phyloP scores from a whole-genome alignment of 2,797 vertebrate species.

The Danio jaintianensis region DNA sequence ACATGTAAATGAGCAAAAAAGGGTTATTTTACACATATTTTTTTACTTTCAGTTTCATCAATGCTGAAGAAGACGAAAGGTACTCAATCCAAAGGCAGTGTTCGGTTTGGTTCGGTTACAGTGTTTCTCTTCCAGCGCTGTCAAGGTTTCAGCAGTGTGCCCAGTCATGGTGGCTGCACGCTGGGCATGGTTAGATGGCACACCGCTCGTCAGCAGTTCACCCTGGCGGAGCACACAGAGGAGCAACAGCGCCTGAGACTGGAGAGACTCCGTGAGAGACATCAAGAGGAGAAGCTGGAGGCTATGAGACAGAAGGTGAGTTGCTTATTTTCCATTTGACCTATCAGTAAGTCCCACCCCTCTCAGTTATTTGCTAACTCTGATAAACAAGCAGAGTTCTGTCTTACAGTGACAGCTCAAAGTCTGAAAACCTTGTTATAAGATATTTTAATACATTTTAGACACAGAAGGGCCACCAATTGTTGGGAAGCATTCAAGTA shows the following conservation, averaged over 20 bases:
- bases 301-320: slow-evolving; percentile 85
- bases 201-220: slow-evolving; percentile 83
- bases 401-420: too few species aligned
- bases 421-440: too few species aligned
- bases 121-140: slow-evolving; percentile 97
- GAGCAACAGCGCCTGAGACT: slow-evolving; percentile 84
- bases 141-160: slow-evolving; percentile 97
- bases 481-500: too few species aligned
- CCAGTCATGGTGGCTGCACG: slow-evolving; percentile 93
- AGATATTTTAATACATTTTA: too few species aligned
- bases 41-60: slow-evolving; percentile 79
- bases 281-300: slow-evolving; percentile 92
- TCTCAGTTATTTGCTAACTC: too few species aligned
- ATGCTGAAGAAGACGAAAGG: slow-evolving; percentile 91
- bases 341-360: too few species aligned
- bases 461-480: too few species aligned
- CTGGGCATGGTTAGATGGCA: slow-evolving; percentile 92
- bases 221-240: slow-evolving; percentile 87
- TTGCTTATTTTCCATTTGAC: slow-evolving; percentile 35
- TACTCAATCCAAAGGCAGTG: slow-evolving; percentile 79
- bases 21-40: too few species aligned
- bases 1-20: too few species aligned
- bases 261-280: slow-evolving; percentile 85
- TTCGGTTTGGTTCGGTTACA: slow-evolving; percentile 90
- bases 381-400: too few species aligned